Percentiles rank a stretch among this genome's conserved stretches.
Evolutionary conservation across 2,113 vertebrate genomes (phyloP).

Genomic region (Panthera tigris): DNA sequence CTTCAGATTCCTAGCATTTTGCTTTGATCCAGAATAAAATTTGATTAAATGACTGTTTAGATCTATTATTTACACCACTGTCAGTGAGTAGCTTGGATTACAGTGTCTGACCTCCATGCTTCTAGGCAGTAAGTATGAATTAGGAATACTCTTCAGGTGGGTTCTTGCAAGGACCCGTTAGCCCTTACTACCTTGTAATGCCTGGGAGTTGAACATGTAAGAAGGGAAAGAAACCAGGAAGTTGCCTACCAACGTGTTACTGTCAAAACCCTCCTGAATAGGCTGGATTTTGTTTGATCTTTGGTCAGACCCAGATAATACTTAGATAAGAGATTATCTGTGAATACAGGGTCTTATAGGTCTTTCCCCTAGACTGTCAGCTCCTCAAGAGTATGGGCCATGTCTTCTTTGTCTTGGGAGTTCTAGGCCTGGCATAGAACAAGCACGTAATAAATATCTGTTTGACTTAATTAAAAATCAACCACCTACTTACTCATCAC

Average conservation of each 20-base stretch:
- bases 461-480: neutral
- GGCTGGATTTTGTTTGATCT: neutral
- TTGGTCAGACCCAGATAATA: neutral
- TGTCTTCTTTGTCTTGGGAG: constrained; percentile 1
- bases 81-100: neutral
- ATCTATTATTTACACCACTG: neutral
- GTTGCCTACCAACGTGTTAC: neutral
- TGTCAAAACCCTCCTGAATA: constrained; percentile 8
- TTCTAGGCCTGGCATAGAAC: neutral
- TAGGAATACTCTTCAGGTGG: neutral
- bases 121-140: neutral
- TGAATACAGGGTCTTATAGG: neutral
- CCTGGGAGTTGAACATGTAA: neutral
- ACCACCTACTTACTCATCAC: neutral
- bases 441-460: neutral
- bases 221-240: neutral
- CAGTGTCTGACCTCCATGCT: neutral
- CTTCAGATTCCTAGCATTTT: neutral
- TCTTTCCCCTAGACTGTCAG: neutral
- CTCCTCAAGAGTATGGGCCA: neutral
- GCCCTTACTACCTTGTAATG: neutral
- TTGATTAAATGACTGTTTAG: neutral
- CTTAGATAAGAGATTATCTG: neutral
- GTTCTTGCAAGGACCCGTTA: neutral
- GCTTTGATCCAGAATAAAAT: constrained; percentile 3